phyloP scores from a whole-genome alignment of 2,888 invertebrate species.

The Achlya flavicornis region DNA sequence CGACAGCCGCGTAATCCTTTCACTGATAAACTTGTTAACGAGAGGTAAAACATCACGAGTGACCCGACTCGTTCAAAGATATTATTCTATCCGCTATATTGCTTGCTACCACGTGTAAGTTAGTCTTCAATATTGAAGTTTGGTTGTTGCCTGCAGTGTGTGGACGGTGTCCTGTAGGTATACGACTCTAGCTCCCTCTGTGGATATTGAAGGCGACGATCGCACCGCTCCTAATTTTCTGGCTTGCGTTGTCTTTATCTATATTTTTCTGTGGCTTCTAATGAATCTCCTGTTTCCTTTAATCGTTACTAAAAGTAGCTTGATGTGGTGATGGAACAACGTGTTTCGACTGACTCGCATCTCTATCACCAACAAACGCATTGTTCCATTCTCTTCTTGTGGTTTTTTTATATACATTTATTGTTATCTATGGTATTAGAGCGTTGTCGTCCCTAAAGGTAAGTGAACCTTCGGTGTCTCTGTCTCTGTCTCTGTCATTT shows the following conservation, averaged over 20 bases:
- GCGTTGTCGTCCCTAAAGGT: conserved; percentile 64
- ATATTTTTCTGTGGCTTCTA: conserved; percentile 57
- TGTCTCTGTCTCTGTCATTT: conserved; percentile 70
- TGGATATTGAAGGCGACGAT: conserved; percentile 78
- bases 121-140: conserved; percentile 77
- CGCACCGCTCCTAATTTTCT: conserved; percentile 76
- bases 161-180: conserved; percentile 62
- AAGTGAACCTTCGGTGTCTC: conserved; percentile 70
- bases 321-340: conserved; percentile 72
- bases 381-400: conserved; percentile 66
- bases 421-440: conserved; percentile 42
- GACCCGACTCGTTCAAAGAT: conserved; percentile 71
- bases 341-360: conserved; percentile 51
- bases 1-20: conserved; percentile 98
- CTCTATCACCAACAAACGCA: conserved; percentile 52
- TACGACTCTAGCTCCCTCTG: conserved; percentile 57
- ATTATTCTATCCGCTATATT: conserved; percentile 79
- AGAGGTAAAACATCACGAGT: conserved; percentile 90
- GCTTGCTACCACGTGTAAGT: conserved; percentile 80
- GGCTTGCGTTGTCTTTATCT: conserved; percentile 79
- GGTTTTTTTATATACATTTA: conserved; percentile 41
- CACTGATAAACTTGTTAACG: conserved; percentile 99
- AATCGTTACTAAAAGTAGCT: conserved; percentile 64
- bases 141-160: conserved; percentile 79
- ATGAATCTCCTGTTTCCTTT: conserved; percentile 64